Conservation (phyloP, 2,113 vertebrate genomes). For the Condylura cristata region DNA sequence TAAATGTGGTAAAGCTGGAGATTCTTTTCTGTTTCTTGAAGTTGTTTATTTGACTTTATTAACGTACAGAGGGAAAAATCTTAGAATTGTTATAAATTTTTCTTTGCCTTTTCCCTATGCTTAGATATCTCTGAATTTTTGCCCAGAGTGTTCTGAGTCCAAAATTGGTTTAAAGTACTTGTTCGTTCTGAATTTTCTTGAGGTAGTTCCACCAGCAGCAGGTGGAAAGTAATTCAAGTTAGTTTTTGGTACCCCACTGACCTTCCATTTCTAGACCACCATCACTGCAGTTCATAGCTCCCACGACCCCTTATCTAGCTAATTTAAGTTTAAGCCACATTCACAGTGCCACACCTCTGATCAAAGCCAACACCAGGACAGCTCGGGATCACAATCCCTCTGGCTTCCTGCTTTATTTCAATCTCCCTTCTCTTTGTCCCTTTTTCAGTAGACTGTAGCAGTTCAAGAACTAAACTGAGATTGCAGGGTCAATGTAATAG, state of each 20-base stretch:
- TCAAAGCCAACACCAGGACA: not conserved
- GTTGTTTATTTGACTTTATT: not conserved
- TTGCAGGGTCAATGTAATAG: not conserved
- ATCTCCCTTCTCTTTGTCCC: not conserved
- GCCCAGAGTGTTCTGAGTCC: not conserved
- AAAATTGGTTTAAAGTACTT: not conserved
- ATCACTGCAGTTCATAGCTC: not conserved
- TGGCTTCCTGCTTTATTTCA: not conserved
- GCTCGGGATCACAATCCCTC: not conserved
- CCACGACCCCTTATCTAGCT: not conserved
- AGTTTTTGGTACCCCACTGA: not conserved
- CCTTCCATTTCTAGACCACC: not conserved
- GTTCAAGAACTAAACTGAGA: not conserved
- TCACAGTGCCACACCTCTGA: not conserved
- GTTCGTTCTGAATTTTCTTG: not conserved
- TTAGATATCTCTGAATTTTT: not conserved
- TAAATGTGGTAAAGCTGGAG: not conserved
- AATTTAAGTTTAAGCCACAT: not conserved
- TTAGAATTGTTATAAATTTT: not conserved
- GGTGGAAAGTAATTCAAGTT: constrained; percentile 9
- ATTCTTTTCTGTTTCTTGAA: not conserved
- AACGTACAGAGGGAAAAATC: not conserved
- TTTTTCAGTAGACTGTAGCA: not conserved
- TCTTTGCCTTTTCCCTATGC: not conserved
- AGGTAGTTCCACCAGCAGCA: not conserved